phyloP scores from a whole-genome alignment of 2,797 vertebrate species.

The Pseudopleuronectes americanus region DNA sequence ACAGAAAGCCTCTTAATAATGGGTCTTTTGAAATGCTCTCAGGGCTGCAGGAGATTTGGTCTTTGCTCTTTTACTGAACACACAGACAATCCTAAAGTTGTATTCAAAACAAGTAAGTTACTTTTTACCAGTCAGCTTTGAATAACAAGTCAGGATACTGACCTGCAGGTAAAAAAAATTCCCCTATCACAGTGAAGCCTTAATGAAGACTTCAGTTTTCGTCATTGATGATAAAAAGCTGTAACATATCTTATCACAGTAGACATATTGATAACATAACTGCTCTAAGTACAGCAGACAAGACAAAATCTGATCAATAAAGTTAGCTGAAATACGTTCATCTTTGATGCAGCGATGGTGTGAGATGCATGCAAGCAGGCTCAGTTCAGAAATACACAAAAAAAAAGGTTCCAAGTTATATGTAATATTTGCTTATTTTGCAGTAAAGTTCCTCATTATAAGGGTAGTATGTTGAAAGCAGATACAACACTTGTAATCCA shows the following conservation, averaged over 20 bases:
- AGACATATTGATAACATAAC: background rate
- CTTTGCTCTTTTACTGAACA: too few species aligned
- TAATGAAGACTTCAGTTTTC: background rate
- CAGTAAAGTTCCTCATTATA: background rate
- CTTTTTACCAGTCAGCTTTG: background rate
- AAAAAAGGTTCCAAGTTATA: background rate
- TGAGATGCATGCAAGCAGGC: background rate
- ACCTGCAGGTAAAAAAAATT: too few species aligned
- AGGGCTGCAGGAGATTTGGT: too few species aligned
- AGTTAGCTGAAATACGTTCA: background rate
- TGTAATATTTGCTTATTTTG: background rate
- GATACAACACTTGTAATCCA: background rate
- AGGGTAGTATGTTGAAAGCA: background rate
- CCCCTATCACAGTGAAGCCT: background rate
- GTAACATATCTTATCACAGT: background rate
- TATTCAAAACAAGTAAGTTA: background rate
- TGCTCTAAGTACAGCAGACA: too few species aligned
- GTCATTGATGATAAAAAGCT: conserved; percentile 1
- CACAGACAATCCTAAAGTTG: background rate
- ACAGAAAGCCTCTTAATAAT: too few species aligned
- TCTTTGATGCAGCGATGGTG: background rate
- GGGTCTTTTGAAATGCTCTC: too few species aligned
- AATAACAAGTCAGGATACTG: background rate
- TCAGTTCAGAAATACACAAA: background rate
- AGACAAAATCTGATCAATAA: background rate